Percentiles rank a stretch among this genome's conserved stretches.
These are phyloP conservation scores for Solen grandis DNA, from an alignment of 1,140 invertebrate genomes.

Conservation along the genomic window DNA sequence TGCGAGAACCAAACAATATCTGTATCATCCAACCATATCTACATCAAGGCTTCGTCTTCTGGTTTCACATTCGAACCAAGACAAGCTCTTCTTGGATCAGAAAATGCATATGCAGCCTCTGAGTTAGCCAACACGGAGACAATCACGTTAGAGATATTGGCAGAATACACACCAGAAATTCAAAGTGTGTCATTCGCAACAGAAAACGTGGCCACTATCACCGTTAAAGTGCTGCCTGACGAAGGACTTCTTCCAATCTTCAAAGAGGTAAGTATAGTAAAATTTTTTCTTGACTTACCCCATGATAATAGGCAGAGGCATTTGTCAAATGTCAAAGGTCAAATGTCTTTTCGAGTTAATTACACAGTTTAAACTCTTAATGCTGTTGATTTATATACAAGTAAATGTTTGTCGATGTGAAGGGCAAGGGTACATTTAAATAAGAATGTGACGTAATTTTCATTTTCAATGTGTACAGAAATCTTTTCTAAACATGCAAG, in stretches of 20 bases:
- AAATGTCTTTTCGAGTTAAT: too few species aligned
- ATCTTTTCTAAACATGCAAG: too few species aligned
- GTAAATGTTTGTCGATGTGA: too few species aligned
- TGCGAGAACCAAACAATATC: background rate
- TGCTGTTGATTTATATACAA: too few species aligned
- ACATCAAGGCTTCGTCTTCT: background rate
- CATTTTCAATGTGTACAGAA: too few species aligned
- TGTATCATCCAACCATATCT: background rate
- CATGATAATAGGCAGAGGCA: too few species aligned
- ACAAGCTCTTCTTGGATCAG: background rate
- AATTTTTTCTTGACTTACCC: too few species aligned
- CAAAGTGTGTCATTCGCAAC: background rate
- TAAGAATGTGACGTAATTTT: too few species aligned
- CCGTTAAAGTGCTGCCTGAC: background rate
- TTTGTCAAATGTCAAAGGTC: too few species aligned
- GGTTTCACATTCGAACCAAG: background rate
- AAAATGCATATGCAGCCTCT: background rate
- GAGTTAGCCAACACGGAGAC: background rate
- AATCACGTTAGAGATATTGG: background rate
- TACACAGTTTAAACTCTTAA: too few species aligned
- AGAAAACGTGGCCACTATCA: background rate
- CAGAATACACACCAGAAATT: background rate
- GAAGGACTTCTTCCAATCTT: background rate
- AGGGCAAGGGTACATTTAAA: too few species aligned
- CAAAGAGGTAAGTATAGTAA: background rate